phyloP scores from a whole-genome alignment of 1,140 invertebrate genomes.

The Drosophila repleta region DNA sequence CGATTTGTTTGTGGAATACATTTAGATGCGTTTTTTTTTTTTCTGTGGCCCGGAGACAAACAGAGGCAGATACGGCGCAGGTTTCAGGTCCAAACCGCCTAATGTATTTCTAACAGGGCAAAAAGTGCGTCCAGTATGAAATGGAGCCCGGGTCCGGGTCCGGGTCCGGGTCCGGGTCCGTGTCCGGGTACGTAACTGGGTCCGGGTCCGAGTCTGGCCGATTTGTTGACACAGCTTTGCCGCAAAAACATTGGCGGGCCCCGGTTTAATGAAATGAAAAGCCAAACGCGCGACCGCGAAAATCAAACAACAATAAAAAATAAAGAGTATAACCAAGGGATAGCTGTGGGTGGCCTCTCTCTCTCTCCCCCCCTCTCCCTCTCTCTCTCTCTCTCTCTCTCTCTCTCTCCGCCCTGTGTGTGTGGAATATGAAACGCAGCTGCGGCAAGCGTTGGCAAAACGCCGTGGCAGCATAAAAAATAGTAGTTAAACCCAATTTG shows the following conservation, averaged over 20 bases:
- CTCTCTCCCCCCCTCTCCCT: no score
- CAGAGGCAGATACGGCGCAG: neutral
- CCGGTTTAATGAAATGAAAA: slow-evolving; percentile 79
- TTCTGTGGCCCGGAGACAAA: slow-evolving; percentile 2
- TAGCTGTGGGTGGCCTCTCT: neutral
- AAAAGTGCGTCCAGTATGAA: slow-evolving; percentile 46
- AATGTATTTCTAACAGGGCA: slow-evolving; percentile 61
- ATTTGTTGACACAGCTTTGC: slow-evolving; percentile 72
- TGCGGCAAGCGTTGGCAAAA: slow-evolving; percentile 36
- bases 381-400: no score
- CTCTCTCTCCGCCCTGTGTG: neutral
- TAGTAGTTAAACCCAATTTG: slow-evolving; percentile 77
- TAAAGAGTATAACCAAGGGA: slow-evolving; percentile 36
- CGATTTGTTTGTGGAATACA: slow-evolving; percentile 21
- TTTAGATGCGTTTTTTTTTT: slow-evolving; percentile 31
- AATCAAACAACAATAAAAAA: slow-evolving; percentile 82
- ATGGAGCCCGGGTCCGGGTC: neutral
- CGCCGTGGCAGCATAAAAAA: slow-evolving; percentile 62
- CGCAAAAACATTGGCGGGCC: slow-evolving; percentile 72
- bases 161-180: neutral
- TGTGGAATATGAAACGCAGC: slow-evolving; percentile 28
- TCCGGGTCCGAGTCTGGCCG: slow-evolving; percentile 12
- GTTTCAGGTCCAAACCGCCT: slow-evolving; percentile 13
- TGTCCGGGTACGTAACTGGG: neutral
- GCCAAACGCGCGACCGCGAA: slow-evolving; percentile 77